A percentile compares a stretch with the other conserved stretches of the same genome.
phyloP scores from a whole-genome alignment of 2,797 vertebrate genomes.

The Erithacus rubecula region DNA sequence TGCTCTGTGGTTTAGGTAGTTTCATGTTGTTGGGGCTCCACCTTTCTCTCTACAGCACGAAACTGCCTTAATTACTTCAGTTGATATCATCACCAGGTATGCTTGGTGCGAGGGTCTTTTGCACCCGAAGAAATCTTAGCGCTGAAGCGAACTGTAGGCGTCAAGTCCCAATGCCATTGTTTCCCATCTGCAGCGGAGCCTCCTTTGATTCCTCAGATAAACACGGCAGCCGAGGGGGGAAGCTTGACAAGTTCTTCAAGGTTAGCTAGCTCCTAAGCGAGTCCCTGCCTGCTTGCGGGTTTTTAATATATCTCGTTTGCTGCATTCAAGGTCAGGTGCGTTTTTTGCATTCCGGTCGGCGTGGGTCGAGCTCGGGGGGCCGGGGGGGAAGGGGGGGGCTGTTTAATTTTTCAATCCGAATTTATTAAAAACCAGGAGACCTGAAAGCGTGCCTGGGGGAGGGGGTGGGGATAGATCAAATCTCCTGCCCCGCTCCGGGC shows the following conservation, averaged over 20 bases:
- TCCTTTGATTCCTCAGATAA: slow-evolving; percentile 40
- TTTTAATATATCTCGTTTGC: slow-evolving; percentile 57
- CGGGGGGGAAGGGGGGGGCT: fast-evolving
- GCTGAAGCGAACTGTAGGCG: slow-evolving; percentile 35
- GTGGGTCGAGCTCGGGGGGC: not conserved
- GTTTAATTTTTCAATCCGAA: not conserved
- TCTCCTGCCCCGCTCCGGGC: not conserved
- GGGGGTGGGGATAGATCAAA: not conserved
- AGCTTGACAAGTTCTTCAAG: slow-evolving; percentile 56
- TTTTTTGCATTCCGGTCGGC: slow-evolving; percentile 19
- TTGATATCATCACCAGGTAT: slow-evolving; percentile 81
- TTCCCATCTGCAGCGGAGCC: slow-evolving; percentile 38
- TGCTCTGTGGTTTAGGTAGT: slow-evolving; percentile 98
- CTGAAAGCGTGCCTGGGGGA: not conserved
- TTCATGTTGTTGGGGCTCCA: slow-evolving; percentile 97
- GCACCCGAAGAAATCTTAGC: slow-evolving; percentile 47
- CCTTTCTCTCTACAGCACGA: slow-evolving; percentile 92
- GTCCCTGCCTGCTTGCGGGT: slow-evolving; percentile 68
- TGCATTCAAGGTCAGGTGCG: slow-evolving; percentile 81
- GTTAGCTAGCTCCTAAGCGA: slow-evolving; percentile 37
- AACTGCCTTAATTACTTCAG: slow-evolving; percentile 97
- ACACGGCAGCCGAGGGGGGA: slow-evolving; percentile 27
- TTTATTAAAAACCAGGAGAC: not conserved
- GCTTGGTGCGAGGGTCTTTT: slow-evolving; percentile 57
- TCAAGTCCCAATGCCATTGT: slow-evolving; percentile 69